These are phyloP conservation scores for Parnassius apollo DNA, from an alignment of 2,888 invertebrate genomes.

Conservation along the genomic window DNA sequence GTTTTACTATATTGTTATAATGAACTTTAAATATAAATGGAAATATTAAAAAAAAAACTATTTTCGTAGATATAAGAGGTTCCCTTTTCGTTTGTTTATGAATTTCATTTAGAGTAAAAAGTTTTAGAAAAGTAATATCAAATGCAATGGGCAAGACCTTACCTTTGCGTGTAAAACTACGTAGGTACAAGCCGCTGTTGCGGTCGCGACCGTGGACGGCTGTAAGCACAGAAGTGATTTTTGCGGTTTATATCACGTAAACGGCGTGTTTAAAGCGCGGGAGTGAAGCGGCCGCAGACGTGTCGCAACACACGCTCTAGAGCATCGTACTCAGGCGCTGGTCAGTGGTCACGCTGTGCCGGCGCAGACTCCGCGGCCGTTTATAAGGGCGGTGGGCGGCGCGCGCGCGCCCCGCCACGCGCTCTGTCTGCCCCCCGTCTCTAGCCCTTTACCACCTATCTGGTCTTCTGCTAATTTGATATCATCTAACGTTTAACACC, in stretches of 20 bases:
- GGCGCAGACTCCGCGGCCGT: slow-evolving; percentile 44
- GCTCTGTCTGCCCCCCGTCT: slow-evolving; percentile 33
- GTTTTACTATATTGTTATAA: too few species aligned
- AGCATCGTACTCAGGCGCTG: slow-evolving; percentile 51
- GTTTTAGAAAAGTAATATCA: background rate
- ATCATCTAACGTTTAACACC: too few species aligned
- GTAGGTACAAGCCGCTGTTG: slow-evolving; percentile 12
- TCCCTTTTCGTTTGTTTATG: too few species aligned
- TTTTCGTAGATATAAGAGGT: too few species aligned
- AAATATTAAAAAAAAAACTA: too few species aligned
- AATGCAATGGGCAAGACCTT: slow-evolving; percentile 1
- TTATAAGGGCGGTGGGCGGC: slow-evolving; percentile 45
- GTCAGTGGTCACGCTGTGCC: slow-evolving; percentile 46
- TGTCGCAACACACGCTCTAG: slow-evolving; percentile 36
- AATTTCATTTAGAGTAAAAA: too few species aligned
- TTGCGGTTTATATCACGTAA: slow-evolving; percentile 31
- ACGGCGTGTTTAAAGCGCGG: slow-evolving; percentile 28
- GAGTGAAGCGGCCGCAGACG: slow-evolving; percentile 36
- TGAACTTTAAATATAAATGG: too few species aligned
- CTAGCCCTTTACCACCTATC: background rate
- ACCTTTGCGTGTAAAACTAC: slow-evolving; percentile 12
- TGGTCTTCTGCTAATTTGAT: background rate
- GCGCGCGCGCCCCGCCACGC: slow-evolving; percentile 55
- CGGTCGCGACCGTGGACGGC: slow-evolving; percentile 15
- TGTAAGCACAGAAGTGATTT: slow-evolving; percentile 19